These are phyloP conservation scores for Sturnira hondurensis DNA, from an alignment of 2,113 vertebrate genomes.

Conservation along the genomic window DNA sequence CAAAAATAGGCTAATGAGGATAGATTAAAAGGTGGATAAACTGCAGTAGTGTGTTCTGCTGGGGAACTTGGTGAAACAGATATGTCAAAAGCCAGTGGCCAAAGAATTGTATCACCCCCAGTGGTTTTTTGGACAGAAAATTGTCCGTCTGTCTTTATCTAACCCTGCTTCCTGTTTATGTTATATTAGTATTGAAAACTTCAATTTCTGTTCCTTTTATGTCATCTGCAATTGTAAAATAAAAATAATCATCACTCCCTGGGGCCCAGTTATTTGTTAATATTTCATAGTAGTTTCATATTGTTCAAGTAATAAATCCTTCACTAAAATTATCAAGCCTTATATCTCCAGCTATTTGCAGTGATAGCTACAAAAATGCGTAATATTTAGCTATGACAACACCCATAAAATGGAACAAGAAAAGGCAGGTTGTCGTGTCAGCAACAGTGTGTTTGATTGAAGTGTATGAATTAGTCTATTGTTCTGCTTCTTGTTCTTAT, in stretches of 20 bases:
- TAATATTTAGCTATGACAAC: constrained; percentile 59
- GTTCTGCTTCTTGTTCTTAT: background rate
- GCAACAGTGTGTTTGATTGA: constrained; percentile 1
- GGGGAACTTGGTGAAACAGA: constrained; percentile 65
- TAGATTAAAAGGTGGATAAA: constrained; percentile 77
- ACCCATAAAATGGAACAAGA: constrained; percentile 65
- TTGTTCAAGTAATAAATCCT: constrained; percentile 51
- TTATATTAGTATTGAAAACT: constrained; percentile 78
- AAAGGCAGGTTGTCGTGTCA: constrained; percentile 61
- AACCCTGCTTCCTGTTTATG: constrained; percentile 78
- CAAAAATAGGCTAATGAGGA: constrained; percentile 63
- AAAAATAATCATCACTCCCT: constrained; percentile 71
- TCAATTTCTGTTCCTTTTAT: constrained; percentile 61
- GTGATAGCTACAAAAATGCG: constrained; percentile 61
- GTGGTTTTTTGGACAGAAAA: constrained; percentile 80
- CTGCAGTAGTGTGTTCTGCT: constrained; percentile 47
- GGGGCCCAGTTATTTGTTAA: constrained; percentile 75
- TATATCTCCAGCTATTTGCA: constrained; percentile 26
- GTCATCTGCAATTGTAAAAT: constrained; percentile 74
- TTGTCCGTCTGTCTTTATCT: constrained; percentile 79
- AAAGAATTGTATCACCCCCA: constrained; percentile 71
- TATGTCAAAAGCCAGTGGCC: constrained; percentile 77
- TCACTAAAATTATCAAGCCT: constrained; percentile 48
- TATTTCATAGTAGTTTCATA: constrained; percentile 77
- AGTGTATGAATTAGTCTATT: background rate